Percentiles rank a stretch among this genome's conserved stretches.
Conservation (phyloP, 2,113 vertebrate genomes). For the Carassius gibelio region DNA sequence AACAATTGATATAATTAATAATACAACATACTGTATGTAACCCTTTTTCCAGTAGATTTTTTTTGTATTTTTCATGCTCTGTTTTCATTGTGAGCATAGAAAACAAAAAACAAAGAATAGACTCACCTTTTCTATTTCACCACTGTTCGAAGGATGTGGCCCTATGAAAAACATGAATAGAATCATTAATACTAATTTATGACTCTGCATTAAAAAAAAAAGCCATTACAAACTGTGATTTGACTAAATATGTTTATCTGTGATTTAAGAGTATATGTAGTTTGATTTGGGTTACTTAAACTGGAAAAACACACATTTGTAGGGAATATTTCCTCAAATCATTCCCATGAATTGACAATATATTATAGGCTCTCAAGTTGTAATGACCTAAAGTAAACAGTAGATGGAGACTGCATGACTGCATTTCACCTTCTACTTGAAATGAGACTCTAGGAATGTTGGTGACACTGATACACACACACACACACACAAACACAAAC, state of each 20-base stretch:
- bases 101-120: constrained; percentile 13
- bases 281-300: neutral
- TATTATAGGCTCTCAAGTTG: constrained; percentile 38
- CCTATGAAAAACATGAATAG: constrained; percentile 56
- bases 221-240: neutral
- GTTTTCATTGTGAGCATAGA: neutral
- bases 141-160: constrained; percentile 73
- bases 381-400: constrained; percentile 71
- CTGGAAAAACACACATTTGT: neutral
- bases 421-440: constrained; percentile 64
- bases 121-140: constrained; percentile 79
- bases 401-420: constrained; percentile 69
- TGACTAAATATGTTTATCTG: neutral
- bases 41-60: neutral
- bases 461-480: constrained; percentile 61
- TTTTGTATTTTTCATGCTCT: neutral
- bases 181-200: neutral
- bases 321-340: neutral
- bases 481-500: constrained; percentile 52
- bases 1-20: neutral
- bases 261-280: neutral
- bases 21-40: neutral
- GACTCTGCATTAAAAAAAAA: neutral
- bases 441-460: constrained; percentile 60
- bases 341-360: neutral